Base-by-base conservation (phyloP, 2,888 invertebrate genomes). In the Geophilus truncorum region DNA sequence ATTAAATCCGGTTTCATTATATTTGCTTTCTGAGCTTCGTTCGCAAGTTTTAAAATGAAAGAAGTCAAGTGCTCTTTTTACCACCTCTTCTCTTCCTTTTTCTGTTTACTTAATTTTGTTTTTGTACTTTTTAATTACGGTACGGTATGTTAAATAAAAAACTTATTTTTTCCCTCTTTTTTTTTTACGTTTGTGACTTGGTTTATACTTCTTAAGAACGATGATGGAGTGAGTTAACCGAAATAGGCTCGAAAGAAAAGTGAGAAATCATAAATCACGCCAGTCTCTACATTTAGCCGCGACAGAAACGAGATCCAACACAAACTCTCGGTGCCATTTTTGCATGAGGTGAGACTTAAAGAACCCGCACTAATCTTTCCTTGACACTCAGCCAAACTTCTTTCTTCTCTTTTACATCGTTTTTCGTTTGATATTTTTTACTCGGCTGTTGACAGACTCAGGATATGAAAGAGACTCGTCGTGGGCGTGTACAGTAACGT, bases 1-100 rank as follows among this genome's bases (percentile, higher is more conserved):
- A 70, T 70, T 70, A 70, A 70, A 70, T 70, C 70, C 70, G 70
- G 70, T 70, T 70, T 70, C 70, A 70, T 70, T 70, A 70, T 70
- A 70, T 70, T 70, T 70, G 70, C 70, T 70, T 25, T 70, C 15
- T 10, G n/a, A 28, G 70, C 25, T 28, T 51, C 18, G 18, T 51
- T 51, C 15, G 10, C 5, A n/a, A 25, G 25, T 23, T 70, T 70
- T 25, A 70, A 25, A 28, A 0, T 5, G 21, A 5, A 18, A 1
- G 0, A n/a, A 4, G 2, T n/a, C 7, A 51, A 51, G 0, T 51
- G 6, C 40, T 9, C n/a, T 32, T 9, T 32, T 32, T 32, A 6
- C 32, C 32, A 4, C 9, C 32, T 32, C 9, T 32, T 9, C 32
- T 21, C 18, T 21, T 51, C 6, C 18, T 51, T 51, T 51, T 7